These are phyloP conservation scores for Hypena proboscidalis DNA, from an alignment of 2,888 invertebrate genomes.

Conservation along the genomic window DNA sequence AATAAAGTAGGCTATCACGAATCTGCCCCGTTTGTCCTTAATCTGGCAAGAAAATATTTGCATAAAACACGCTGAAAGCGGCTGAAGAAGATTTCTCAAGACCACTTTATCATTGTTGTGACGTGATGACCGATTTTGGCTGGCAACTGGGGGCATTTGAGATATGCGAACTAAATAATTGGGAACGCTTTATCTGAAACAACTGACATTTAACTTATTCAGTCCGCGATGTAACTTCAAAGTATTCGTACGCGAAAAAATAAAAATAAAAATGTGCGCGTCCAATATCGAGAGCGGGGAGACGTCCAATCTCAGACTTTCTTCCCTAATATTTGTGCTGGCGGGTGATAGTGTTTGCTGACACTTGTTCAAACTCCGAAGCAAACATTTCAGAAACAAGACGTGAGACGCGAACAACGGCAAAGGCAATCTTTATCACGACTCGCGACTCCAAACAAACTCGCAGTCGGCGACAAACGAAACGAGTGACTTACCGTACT, in stretches of 20 bases:
- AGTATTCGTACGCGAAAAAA: constrained; percentile 9
- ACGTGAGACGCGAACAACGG: constrained; percentile 25
- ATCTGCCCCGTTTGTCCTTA: no score
- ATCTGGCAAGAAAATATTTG: no score
- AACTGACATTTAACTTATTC: constrained; percentile 10
- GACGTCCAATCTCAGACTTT: constrained; percentile 22
- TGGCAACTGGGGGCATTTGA: constrained; percentile 28
- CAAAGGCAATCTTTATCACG: constrained; percentile 31
- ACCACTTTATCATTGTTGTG: constrained; percentile 34
- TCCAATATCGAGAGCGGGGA: constrained; percentile 25
- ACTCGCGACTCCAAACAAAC: no score
- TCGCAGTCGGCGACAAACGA: constrained; percentile 22
- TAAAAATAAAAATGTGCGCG: constrained; percentile 14
- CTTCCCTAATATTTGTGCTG: constrained; percentile 46
- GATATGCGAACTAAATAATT: constrained; percentile 20
- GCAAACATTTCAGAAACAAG: constrained; percentile 32
- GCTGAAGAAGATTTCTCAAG: constrained; percentile 2
- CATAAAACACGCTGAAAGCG: neutral
- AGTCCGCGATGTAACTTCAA: constrained; percentile 14
- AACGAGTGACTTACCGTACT: constrained; percentile 37
- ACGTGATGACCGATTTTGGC: constrained; percentile 25
- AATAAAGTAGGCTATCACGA: no score
- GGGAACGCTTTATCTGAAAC: constrained; percentile 13
- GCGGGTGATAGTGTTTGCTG: constrained; percentile 53
- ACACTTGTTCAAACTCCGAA: constrained; percentile 48